phyloP scores from a whole-genome alignment of 2,113 vertebrate species.

The Anser brachyrhynchus region DNA sequence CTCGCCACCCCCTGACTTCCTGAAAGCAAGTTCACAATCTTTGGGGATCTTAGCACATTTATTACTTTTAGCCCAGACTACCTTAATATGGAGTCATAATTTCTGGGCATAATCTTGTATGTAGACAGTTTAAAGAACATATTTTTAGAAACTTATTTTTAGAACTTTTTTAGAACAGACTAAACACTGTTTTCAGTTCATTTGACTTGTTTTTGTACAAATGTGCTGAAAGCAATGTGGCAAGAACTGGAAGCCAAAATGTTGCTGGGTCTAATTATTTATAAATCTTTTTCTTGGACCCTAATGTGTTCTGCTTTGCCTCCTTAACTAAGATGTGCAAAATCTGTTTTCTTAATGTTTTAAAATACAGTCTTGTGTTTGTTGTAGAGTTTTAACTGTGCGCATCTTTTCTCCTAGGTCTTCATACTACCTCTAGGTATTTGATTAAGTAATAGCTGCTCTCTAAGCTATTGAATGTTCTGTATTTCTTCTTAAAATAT shows the following conservation, averaged over 20 bases:
- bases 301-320: neutral
- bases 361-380: neutral
- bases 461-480: neutral
- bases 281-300: neutral
- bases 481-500: neutral
- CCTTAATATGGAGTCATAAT: neutral
- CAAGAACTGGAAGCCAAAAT: neutral
- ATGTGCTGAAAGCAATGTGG: neutral
- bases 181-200: neutral
- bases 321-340: neutral
- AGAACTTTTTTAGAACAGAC: neutral
- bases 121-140: neutral
- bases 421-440: neutral
- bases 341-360: neutral
- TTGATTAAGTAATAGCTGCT: neutral
- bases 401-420: neutral
- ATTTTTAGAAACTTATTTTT: neutral
- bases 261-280: neutral
- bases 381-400: neutral
- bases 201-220: neutral
- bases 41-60: neutral
- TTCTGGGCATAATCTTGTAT: neutral
- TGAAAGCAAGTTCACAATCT: slow-evolving; percentile 44
- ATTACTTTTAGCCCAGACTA: neutral
- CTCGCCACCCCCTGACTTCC: neutral